Percentiles rank a stretch among this genome's conserved stretches.
Evolutionary conservation across 53 echinoderm and acorn worm genomes (phyloP).

Genomic region (Luidia sarsii): DNA sequence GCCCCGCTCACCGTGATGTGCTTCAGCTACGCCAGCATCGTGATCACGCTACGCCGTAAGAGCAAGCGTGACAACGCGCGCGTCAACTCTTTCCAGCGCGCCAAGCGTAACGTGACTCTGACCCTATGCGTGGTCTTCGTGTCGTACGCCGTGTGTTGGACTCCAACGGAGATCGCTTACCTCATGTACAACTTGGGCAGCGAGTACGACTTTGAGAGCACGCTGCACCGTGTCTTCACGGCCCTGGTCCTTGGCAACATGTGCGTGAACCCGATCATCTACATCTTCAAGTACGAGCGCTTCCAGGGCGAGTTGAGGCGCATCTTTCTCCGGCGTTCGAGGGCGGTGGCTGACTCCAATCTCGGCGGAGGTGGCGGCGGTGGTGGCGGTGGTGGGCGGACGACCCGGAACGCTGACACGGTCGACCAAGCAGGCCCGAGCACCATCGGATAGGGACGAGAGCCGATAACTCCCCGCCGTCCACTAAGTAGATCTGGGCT

Average conservation of each 20-base stretch:
- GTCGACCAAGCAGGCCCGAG: conserved; percentile 17
- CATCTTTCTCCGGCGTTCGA: conserved; percentile 28
- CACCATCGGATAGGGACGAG: background rate
- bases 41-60: conserved; percentile 74
- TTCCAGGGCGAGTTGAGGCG: conserved; percentile 72
- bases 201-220: conserved; percentile 74
- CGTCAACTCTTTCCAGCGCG: conserved; percentile 77
- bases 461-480: too few relatives aligned
- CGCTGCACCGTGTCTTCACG: conserved; percentile 65
- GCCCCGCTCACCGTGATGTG: conserved; percentile 78
- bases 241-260: conserved; percentile 79
- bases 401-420: too few relatives aligned
- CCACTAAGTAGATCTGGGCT: too few relatives aligned
- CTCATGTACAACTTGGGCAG: conserved; percentile 76
- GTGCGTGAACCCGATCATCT: conserved; percentile 87
- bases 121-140: conserved; percentile 78
- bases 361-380: background rate
- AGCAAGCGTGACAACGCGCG: conserved; percentile 72
- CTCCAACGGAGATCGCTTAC: conserved; percentile 82
- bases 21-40: conserved; percentile 82
- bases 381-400: too few relatives aligned
- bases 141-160: conserved; percentile 86
- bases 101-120: conserved; percentile 79
- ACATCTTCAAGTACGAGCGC: conserved; percentile 86
- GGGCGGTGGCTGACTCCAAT: background rate